These are phyloP conservation scores for Megaptera novaeangliae DNA, from an alignment of 2,113 vertebrate species.

Conservation along the genomic window DNA sequence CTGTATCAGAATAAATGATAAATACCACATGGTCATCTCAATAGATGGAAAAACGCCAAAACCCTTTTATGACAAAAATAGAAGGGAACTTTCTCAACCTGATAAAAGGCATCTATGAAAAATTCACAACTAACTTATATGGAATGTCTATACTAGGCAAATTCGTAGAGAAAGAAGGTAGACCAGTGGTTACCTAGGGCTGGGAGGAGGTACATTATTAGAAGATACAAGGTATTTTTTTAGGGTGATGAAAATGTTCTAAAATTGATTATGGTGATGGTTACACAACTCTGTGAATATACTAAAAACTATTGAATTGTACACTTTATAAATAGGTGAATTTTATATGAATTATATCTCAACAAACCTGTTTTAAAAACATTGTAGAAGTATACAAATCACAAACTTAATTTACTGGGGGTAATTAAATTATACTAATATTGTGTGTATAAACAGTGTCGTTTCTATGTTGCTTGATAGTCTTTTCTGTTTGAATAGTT, in stretches of 20 bases:
- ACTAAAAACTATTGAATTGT: neutral
- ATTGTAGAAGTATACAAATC: neutral
- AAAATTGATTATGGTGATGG: neutral
- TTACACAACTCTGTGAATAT: neutral
- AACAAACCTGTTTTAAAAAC: neutral
- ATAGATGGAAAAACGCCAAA: neutral
- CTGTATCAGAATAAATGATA: neutral
- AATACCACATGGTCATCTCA: neutral
- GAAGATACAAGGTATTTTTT: neutral
- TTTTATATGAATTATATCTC: neutral
- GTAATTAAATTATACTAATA: neutral
- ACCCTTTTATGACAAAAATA: neutral
- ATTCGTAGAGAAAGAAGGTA: neutral
- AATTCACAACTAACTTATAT: neutral
- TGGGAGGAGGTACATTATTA: neutral
- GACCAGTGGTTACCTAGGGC: neutral
- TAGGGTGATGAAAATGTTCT: neutral
- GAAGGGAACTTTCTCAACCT: neutral
- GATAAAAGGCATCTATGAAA: neutral
- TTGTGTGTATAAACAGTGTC: neutral
- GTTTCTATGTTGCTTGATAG: neutral
- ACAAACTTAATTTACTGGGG: neutral
- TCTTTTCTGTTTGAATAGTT: slow-evolving; percentile 13
- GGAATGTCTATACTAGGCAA: neutral
- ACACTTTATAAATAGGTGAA: neutral